A percentile compares a stretch with the other conserved stretches of the same genome.
Evolutionary conservation across 2,888 invertebrate genomes (phyloP).

Genomic region (Mythimna lalbum): DNA sequence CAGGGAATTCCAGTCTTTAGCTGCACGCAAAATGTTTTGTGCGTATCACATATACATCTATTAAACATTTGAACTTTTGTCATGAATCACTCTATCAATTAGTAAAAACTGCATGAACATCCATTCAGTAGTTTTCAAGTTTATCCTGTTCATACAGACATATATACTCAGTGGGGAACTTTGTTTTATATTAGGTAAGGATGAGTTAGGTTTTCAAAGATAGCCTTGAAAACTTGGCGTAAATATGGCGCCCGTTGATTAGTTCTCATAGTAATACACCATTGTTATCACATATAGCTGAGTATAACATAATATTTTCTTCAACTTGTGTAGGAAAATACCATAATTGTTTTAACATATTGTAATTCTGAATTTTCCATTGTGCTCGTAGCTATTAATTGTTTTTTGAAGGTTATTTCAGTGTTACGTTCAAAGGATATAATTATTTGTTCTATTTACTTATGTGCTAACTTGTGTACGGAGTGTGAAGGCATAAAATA

Average conservation of each 20-base stretch:
- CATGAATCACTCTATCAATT: no score
- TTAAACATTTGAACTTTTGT: no score
- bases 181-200: no score
- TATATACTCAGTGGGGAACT: neutral
- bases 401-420: slow-evolving; percentile 35
- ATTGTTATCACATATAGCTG: slow-evolving; percentile 17
- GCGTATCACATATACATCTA: no score
- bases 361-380: slow-evolving; percentile 49
- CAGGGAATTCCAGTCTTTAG: no score
- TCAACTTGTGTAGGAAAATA: slow-evolving; percentile 36
- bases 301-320: slow-evolving; percentile 29
- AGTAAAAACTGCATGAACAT: no score
- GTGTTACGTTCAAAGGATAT: slow-evolving; percentile 25
- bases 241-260: neutral
- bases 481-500: no score
- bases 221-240: slow-evolving; percentile 40
- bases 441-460: neutral
- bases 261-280: neutral
- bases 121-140: no score
- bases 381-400: slow-evolving; percentile 9
- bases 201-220: slow-evolving; percentile 3
- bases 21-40: no score
- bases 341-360: slow-evolving; percentile 13
- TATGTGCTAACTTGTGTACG: neutral
- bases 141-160: neutral